Evolutionary conservation across 2,888 invertebrate genomes (phyloP).

Genomic region (Caenorhabditis panamensis): DNA sequence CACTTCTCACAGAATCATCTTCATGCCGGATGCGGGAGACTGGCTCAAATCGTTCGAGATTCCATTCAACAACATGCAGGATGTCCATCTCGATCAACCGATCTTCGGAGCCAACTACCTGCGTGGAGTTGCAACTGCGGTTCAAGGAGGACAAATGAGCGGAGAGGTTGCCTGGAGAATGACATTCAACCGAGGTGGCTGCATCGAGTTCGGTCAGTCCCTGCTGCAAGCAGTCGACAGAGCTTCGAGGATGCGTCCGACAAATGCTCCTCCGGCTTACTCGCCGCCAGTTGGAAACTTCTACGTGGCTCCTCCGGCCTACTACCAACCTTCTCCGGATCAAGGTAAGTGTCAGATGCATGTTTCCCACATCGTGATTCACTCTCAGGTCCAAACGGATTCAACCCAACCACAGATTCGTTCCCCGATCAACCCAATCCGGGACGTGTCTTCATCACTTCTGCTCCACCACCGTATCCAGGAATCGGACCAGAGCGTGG

Average conservation of each 20-base stretch:
- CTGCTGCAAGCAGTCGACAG: constrained; percentile 90
- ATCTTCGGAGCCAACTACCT: constrained; percentile 97
- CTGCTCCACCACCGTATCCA: constrained; percentile 76
- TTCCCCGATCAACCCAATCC: constrained; percentile 75
- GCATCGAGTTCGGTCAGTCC: constrained; percentile 97
- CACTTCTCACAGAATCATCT: constrained; percentile 89
- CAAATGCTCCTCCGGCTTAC: constrained; percentile 79
- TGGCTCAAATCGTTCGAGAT: constrained; percentile 89
- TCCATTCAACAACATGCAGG: constrained; percentile 88
- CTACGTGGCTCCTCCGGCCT: constrained; percentile 73
- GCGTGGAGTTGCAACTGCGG: constrained; percentile 90
- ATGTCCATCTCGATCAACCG: constrained; percentile 96
- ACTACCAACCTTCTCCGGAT: constrained; percentile 67
- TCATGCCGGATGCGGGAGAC: constrained; percentile 66
- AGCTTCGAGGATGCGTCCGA: constrained; percentile 77
- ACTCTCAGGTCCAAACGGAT: constrained; percentile 53
- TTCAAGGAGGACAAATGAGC: constrained; percentile 87
- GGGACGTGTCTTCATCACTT: constrained; percentile 73
- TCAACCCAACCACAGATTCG: constrained; percentile 66
- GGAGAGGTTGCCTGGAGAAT: constrained; percentile 70
- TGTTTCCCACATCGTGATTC: no score
- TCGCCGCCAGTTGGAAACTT: constrained; percentile 80
- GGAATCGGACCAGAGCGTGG: constrained; percentile 75
- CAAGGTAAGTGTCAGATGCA: constrained; percentile 37
- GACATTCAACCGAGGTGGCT: constrained; percentile 87